Base-by-base conservation (phyloP, 2,888 invertebrate genomes). In the Acleris holmiana region DNA sequence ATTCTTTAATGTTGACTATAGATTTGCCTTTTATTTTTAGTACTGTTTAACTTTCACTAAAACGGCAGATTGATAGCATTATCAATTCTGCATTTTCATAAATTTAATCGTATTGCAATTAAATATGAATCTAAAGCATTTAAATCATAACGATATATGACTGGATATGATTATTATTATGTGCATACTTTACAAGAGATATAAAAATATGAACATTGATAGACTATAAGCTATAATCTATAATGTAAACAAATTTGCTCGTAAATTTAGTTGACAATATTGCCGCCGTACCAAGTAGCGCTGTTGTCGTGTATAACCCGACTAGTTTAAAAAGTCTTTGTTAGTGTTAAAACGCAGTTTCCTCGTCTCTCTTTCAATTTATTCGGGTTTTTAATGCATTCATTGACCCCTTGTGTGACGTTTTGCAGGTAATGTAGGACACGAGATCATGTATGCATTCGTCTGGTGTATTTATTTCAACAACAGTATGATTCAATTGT, bases 341-440 rank as follows among this genome's bases (percentile, higher is more conserved):
- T 23, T 44, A 56, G 15, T 44, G 10, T 29, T 41, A 13, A n/a
- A 40, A 40, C 49, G 49, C 35, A 21, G 57, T 59, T 58, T 59
- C 7, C 51, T 56, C 23, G 18, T 17, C 23, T 61, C 61, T n/a
- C 76, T 71, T 69, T 71, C 6, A 68, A 74, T 71, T 77, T 69
- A 18, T 69, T 63, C 61, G 79, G 76, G 59, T 83, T 71, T 35
- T 56, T 62, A 56, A 66, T 68, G 79, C 76, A 82, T 76, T 76
- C 88, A 69, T 85, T 87, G 85, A 86, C 84, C 86, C 80, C 76
- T 61, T 67, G 56, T 65, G 49, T 70, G 69, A 73, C 68, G 70
- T 68, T 68, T 62, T 41, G 58, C 59, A 68, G 60, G 49, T 68
- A 67, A 58, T 56, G 58, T 56, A 29, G 63, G 58, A 61, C 59